phyloP scores from a whole-genome alignment of 2,113 vertebrate species.

The Turnix velox region DNA sequence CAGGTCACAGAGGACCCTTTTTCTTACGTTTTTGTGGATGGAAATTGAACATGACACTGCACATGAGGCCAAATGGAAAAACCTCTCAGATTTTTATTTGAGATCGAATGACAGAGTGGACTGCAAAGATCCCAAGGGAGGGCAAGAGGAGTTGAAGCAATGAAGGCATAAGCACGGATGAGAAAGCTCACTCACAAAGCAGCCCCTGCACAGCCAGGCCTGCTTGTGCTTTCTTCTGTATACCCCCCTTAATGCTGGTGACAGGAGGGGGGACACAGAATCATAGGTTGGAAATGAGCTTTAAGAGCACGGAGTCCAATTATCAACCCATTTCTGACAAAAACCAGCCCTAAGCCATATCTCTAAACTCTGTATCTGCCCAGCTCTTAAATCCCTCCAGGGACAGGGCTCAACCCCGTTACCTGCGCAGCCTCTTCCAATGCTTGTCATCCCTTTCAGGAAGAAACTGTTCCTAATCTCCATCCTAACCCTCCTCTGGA shows the following conservation, averaged over 20 bases:
- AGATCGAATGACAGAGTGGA: background rate
- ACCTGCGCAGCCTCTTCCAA: background rate
- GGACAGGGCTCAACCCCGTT: background rate
- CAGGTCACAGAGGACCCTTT: background rate
- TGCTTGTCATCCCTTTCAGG: background rate
- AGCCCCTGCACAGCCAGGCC: background rate
- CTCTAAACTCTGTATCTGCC: background rate
- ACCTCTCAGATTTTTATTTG: background rate
- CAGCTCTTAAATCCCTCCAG: background rate
- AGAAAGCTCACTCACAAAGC: background rate
- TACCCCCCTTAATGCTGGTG: rapidly evolving
- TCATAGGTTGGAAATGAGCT: background rate
- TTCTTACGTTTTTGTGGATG: background rate
- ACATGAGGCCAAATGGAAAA: background rate
- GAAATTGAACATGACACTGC: rapidly evolving
- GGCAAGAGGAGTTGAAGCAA: background rate
- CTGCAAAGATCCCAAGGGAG: background rate
- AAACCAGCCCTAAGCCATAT: background rate
- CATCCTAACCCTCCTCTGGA: background rate
- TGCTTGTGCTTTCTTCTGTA: rapidly evolving
- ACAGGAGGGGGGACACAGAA: background rate
- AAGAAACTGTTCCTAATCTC: background rate
- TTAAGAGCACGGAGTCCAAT: background rate
- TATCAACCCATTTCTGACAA: background rate
- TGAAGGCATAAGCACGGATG: background rate